Evolutionary conservation across 1,140 invertebrate species (phyloP).

Genomic region (Streblospio benedicti): DNA sequence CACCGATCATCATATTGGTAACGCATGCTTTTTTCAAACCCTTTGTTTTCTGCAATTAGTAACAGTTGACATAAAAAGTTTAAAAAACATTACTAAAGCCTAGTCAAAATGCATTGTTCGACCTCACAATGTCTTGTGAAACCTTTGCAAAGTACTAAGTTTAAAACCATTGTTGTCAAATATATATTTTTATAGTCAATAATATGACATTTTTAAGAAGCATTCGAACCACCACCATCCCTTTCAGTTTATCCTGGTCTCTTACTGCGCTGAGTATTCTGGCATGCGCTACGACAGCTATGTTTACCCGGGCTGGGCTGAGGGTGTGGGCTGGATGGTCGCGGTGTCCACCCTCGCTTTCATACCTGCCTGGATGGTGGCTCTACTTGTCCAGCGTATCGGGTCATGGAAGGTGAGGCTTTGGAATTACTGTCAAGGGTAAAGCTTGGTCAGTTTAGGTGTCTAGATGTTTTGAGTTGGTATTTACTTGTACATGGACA

Average conservation of each 20-base stretch:
- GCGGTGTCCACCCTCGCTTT: neutral
- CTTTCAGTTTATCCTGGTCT: conserved; percentile 14
- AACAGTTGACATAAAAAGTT: no score
- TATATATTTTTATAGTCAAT: no score
- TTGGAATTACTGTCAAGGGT: neutral
- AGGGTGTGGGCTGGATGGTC: conserved; percentile 13
- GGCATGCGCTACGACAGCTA: conserved; percentile 9
- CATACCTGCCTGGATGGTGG: conserved; percentile 5
- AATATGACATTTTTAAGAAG: no score
- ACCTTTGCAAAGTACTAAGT: neutral
- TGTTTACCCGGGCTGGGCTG: conserved; percentile 10
- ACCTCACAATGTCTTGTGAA: neutral
- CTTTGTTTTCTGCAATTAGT: no score
- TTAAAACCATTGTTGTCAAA: neutral
- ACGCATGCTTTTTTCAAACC: no score
- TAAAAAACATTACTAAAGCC: no score
- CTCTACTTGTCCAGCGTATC: neutral
- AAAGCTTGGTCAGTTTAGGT: neutral
- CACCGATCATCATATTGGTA: conserved; percentile 8
- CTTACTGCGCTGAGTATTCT: conserved; percentile 4
- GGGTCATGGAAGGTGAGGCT: neutral
- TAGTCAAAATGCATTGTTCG: no score
- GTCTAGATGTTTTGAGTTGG: neutral
- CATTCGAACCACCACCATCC: no score
- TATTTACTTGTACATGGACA: neutral